Evolutionary conservation across 2,113 vertebrate genomes (phyloP).

Genomic region (Barbus barbus): DNA sequence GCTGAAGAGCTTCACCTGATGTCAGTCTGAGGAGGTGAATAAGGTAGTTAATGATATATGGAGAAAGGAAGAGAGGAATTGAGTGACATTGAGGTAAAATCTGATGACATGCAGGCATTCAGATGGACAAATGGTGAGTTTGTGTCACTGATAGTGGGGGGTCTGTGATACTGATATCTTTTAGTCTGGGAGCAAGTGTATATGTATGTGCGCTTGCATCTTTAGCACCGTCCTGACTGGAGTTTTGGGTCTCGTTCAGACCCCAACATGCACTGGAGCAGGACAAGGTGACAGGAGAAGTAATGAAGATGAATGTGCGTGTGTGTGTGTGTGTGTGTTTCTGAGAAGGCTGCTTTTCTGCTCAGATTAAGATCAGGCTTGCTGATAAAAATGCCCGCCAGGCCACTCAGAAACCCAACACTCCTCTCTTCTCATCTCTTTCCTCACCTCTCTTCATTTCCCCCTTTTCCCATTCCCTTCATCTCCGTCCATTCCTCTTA

Average conservation of each 20-base stretch:
- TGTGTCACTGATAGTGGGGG: constrained; percentile 40
- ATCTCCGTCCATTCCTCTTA: constrained; percentile 32
- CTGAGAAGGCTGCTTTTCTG: constrained; percentile 58
- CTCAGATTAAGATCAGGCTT: constrained; percentile 74
- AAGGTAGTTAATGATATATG: constrained; percentile 14
- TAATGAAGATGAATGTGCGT: constrained; percentile 54
- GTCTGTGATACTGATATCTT: constrained; percentile 48
- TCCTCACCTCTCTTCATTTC: constrained; percentile 47
- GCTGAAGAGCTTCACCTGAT: constrained; percentile 18
- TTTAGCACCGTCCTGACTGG: constrained; percentile 21
- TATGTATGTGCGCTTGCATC: constrained; percentile 39
- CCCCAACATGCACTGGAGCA: constrained; percentile 31
- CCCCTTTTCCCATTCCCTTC: constrained; percentile 28
- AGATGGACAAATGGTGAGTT: constrained; percentile 57
- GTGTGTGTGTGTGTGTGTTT: constrained; percentile 46
- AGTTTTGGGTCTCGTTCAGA: constrained; percentile 35
- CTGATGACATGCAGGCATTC: constrained; percentile 57
- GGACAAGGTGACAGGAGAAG: constrained; percentile 39
- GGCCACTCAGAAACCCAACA: constrained; percentile 69
- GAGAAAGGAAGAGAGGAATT: constrained; percentile 43
- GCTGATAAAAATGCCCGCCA: constrained; percentile 71
- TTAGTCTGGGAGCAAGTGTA: constrained; percentile 34
- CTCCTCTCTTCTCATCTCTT: constrained; percentile 52
- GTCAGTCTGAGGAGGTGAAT: constrained; percentile 16
- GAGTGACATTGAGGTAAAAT: constrained; percentile 62